Evolutionary conservation across 2,888 invertebrate genomes (phyloP), one percentile per base, ranked within the genome.

Genomic region (Podabrus alpinus): DNA sequence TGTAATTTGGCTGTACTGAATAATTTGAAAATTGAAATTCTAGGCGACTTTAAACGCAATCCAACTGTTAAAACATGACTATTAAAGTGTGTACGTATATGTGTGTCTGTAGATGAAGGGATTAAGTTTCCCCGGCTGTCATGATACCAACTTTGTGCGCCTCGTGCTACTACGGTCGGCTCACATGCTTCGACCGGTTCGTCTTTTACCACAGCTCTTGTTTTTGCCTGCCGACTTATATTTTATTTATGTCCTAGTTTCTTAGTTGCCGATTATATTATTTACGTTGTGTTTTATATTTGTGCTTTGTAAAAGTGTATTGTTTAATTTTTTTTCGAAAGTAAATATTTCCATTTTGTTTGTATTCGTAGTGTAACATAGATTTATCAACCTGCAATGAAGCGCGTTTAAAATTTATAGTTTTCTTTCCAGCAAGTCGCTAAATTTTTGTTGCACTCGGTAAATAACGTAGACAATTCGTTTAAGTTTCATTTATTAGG

Each of bases 91-190:
- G 74, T 68, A n/a, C 77, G 77, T 80, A 79, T 82, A 77, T 64
- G 59, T 83, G 81, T 84, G 82, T 85, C 83, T 85, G 89, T 93
- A 97, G 96, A 95, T 96, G 91, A 97, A 97, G 92, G 96, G 97
- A 90, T 92, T 96, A 90, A 95, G 94, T 93, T 96, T 97, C 90
- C 96, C 96, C 89, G 97, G 97, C 90, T 95, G 95, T 91, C 95
- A 96, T 90, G 96, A 96, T 92, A 94, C 95, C 88, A 93, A 93
- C 90, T 96, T 96, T 92, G 96, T 96, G 92, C 95, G 96, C 88
- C 95, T 96, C 92, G 95, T 98, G 89, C 92, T 97, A 90, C 97
- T 97, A 90, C 94, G 97, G 90, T 98, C 97, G 90, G 95, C 96
- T 89, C 95, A 96, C 91, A 94, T 97, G 90, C 93, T 98, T 90